Percentiles rank a stretch among this genome's conserved stretches.
Evolutionary conservation across 2,888 invertebrate genomes (phyloP).

Genomic region (Phalangium opilio): DNA sequence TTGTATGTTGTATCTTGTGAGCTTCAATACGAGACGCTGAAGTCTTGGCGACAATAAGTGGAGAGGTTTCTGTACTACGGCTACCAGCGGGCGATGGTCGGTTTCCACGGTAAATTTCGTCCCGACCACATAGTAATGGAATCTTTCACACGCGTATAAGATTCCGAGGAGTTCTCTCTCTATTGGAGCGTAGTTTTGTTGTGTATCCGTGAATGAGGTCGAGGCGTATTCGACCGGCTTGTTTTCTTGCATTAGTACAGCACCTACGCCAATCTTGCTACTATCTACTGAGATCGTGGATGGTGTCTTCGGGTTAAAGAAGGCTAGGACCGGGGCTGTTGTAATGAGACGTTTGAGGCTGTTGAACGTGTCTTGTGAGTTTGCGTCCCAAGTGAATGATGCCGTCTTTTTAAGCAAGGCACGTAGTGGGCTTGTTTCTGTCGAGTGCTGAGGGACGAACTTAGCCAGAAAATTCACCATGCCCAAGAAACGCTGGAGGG

Average conservation of each 20-base stretch:
- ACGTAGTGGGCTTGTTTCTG: not conserved
- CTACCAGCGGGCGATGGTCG: conserved; percentile 29
- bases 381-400: too few relatives aligned
- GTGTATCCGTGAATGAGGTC: conserved; percentile 23
- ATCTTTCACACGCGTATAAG: too few relatives aligned
- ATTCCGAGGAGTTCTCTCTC: too few relatives aligned
- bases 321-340: too few relatives aligned
- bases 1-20: conserved; percentile 3
- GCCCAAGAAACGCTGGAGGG: conserved; percentile 4
- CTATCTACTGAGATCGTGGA: conserved; percentile 25
- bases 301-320: conserved; percentile 23
- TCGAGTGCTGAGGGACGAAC: not conserved
- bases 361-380: conserved; percentile 23
- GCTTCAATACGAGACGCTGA: conserved; percentile 26
- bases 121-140: too few relatives aligned
- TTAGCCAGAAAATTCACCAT: conserved; percentile 1
- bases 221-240: conserved; percentile 28
- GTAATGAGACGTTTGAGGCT: too few relatives aligned
- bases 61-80: conserved; percentile 26
- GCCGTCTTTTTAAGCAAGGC: too few relatives aligned
- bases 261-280: conserved; percentile 26
- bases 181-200: conserved; percentile 28
- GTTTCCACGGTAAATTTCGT: conserved; percentile 25
- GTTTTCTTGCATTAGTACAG: conserved; percentile 24
- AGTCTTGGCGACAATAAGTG: conserved; percentile 27